Base-by-base conservation (phyloP, 2,797 vertebrate species). In the Typhlichthys eigenmanni region DNA sequence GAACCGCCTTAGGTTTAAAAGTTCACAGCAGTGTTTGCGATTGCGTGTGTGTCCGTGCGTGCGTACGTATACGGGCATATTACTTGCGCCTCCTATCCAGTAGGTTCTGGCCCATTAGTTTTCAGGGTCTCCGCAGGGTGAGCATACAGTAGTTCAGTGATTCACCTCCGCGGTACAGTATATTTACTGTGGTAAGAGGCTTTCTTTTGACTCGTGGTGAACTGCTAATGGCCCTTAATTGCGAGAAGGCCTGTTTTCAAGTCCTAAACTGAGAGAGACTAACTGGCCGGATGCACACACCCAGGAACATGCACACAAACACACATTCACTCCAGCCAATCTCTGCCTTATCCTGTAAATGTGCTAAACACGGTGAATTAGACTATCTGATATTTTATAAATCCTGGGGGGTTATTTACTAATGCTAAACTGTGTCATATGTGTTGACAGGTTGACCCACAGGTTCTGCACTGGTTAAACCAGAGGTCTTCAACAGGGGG, bases 81-180 rank as follows among this genome's bases (percentile, higher is more conserved):
- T 56, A 60, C 58, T 66, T 8, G 53, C 38, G 53, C 34, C 17
- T 12, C 19, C 58, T 66, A 57, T 76, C 67, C 45, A 78, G 77
- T 80, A 82, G 89, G 82, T 91, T 86, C 85, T 86, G 85, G 75
- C 47, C 76, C 89, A 90, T 91, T 92, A 86, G 82, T 79, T 82
- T 85, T 72, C 69, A 82, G 67, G 77, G 79, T 88, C 60, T 85
- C 84, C 83, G 74, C 72, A 71, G 68, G 64, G 68, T 61, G 62
- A 72, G 65, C 76, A 19, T 75, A 58, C 81, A 80, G 81, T 85
- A 78, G 83, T 82, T 87, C 85, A 79, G 79, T 79, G 83, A 86
- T 82, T 80, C 68, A 74, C 72, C 77, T 74, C 72, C 83, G 82
- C 63, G 76, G 75, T 84, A 65, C 65, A 77, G 75, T 84, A 65